phyloP scores from a whole-genome alignment of 2,888 invertebrate species.

The Pediacus dermestoides region DNA sequence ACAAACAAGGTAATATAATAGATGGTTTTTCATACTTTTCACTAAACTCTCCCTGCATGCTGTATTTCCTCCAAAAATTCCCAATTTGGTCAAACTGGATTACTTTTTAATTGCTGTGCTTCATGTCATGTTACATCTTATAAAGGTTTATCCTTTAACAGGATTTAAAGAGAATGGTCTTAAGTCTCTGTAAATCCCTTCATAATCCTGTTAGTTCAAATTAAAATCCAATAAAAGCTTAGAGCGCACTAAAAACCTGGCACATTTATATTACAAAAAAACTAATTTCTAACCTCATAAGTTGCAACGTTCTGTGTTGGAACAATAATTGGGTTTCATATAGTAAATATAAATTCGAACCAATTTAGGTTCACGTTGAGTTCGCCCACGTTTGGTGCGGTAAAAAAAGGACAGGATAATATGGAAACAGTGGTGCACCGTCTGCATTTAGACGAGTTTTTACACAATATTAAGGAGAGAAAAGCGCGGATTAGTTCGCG shows the following conservation, averaged over 20 bases:
- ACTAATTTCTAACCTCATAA: slow-evolving; percentile 2
- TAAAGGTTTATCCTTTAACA: slow-evolving; percentile 2
- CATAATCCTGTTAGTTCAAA: slow-evolving; percentile 1
- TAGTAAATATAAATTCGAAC: slow-evolving; percentile 5
- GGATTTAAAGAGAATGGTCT: slow-evolving; percentile 2
- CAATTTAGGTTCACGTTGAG: not conserved
- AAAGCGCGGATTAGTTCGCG: slow-evolving; percentile 40
- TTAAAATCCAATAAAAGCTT: slow-evolving; percentile 2
- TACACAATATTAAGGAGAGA: slow-evolving; percentile 32
- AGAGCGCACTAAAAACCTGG: too few species aligned
- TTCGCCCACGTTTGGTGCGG: too few species aligned
- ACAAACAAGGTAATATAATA: too few species aligned
- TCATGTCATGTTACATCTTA: slow-evolving; percentile 1
- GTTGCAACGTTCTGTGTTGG: not conserved
- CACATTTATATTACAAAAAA: not conserved
- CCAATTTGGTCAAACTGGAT: not conserved
- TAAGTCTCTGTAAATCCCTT: slow-evolving; percentile 1
- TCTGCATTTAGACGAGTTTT: slow-evolving; percentile 39
- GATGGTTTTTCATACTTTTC: too few species aligned
- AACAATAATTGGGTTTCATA: slow-evolving; percentile 1
- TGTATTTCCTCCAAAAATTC: too few species aligned
- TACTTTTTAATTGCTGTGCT: not conserved
- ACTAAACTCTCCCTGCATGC: too few species aligned
- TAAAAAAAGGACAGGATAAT: slow-evolving; percentile 22
- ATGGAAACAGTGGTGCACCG: slow-evolving; percentile 31